Evolutionary conservation across 1,140 invertebrate genomes (phyloP), one percentile per base, ranked within the genome.

Genomic region (Drosophila oshimai): DNA sequence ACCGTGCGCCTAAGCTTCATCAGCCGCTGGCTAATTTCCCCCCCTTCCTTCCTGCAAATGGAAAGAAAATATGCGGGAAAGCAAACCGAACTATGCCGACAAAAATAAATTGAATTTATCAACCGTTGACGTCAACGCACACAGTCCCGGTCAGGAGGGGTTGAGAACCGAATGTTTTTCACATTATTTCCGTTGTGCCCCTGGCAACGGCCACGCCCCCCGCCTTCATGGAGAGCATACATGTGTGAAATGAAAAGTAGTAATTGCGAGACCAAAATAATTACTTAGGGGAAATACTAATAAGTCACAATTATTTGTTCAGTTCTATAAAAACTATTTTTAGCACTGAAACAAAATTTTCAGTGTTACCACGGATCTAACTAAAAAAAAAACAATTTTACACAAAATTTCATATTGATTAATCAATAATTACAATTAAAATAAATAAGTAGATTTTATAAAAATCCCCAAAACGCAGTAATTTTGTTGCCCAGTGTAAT

Each of bases 101-200:
- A 65, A 79, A 79, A 75, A 76, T 81, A 80, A 84, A 84, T 84
- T 84, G 75, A 84, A 86, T 84, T 84, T 86, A 86, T 80, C 80
- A 84, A 72, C 26, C 60, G 74, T 62, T 74, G 74, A 75, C 60
- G 55, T 61, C 26, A 42, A 18, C 46, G 42, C 58, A 57, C 33
- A 51, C 29, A 42, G 51, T 6, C 33, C 69, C n/a, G 12, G n/a
- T n/a, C 12, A 28, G 20, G 12, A 12, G 17, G 12, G 44, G 7
- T 20, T 31, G 20, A 18, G 18, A 15, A 54, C 12, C 26, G 31
- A 29, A 22, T 64, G 54, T 68, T 78, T 36, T 68, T 60, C 55
- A 62, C 64, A 79, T 79, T 58, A 79, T 74, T 79, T 79, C 33
- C 50, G 41, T 28, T 31, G n/a, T 28, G 50, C 62, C 37, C 0